Base-by-base conservation (phyloP, 1,140 invertebrate genomes). In the Drosophila sucinea region DNA sequence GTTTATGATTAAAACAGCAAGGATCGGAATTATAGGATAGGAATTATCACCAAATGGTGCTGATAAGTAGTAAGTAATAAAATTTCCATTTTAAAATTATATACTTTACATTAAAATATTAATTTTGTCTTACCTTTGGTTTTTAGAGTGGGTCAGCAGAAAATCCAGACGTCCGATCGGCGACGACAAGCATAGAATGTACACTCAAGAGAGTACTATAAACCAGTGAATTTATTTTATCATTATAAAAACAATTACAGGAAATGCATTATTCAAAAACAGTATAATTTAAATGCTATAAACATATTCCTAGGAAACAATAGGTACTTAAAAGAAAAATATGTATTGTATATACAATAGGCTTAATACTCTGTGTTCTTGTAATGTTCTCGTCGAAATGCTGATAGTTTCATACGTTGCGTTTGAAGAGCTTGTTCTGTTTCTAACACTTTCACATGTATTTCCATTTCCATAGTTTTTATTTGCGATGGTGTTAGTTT, bases 401-500 rank as follows among this genome's bases (percentile, higher is more conserved):
- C 95, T 10, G 97, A 94, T 61, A 99, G 93, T 74, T 94, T 94
- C 56, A 95, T 93, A 77, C 98, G 94, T 93, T 99, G 98, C 76
- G 96, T 96, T 82, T 98, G 96, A 56, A 99, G 93, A 74, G 96
- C 95, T 71, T 96, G 96, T 91, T 99, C 98, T 56, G 99, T 93
- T 93, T 99, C 97, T 56, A 99, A 93, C 55, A 99, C 96, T 81
- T 96, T 95, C 17, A 98, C 97, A 92, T 98, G 97, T 60, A 97
- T 95, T 92, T 99, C 98, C 97, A 99, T 99, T 94, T 99, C 98
- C 76, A 98, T 93, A 55, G 96, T 95, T 91, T 99, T 99, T 0
- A 98, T 97, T 92, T 99, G 97, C 91, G 99, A 98, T 60, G 99
- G 93, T 60, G 96, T 96, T 61, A 99, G 91, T 76, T 96, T 95